phyloP scores from a whole-genome alignment of 1,140 invertebrate genomes.

The Danaus plexippus region DNA sequence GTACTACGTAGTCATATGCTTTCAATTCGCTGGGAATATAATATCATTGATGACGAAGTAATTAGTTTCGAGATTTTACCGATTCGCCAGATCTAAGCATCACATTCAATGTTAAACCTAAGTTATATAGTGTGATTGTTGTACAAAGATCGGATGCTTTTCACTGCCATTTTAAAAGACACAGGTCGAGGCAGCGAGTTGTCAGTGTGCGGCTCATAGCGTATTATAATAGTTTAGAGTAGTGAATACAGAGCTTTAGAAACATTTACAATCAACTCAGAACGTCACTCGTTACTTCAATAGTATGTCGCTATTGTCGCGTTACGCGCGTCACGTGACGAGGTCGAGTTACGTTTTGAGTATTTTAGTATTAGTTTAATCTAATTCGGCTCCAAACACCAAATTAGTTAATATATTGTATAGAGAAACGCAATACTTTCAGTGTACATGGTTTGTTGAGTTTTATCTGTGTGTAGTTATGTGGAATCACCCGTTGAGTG shows the following conservation, averaged over 20 bases:
- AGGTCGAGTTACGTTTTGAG: conserved; percentile 25
- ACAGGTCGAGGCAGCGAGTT: conserved; percentile 30
- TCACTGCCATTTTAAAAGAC: conserved; percentile 20
- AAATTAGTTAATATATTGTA: conserved; percentile 60
- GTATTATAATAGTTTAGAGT: conserved; percentile 46
- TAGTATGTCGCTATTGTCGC: too few relatives aligned
- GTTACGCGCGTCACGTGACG: not conserved
- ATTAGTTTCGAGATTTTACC: conserved; percentile 1
- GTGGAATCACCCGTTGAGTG: conserved; percentile 64
- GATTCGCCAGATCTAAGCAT: too few relatives aligned
- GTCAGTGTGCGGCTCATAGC: conserved; percentile 39
- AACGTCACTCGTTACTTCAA: conserved; percentile 14
- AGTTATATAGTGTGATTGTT: not conserved
- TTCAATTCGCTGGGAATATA: conserved; percentile 12
- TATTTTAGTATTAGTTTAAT: conserved; percentile 33
- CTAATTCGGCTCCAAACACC: conserved; percentile 59
- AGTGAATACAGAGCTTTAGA: conserved; percentile 54
- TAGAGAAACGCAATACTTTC: conserved; percentile 60
- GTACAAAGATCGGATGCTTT: conserved; percentile 13
- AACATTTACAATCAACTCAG: conserved; percentile 30
- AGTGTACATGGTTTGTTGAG: conserved; percentile 63
- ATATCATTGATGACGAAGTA: conserved; percentile 13
- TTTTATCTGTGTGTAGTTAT: conserved; percentile 43
- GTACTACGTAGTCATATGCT: too few relatives aligned
- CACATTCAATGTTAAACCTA: too few relatives aligned